Conservation (phyloP, 2,113 vertebrate species). For the Malurus melanocephalus region DNA sequence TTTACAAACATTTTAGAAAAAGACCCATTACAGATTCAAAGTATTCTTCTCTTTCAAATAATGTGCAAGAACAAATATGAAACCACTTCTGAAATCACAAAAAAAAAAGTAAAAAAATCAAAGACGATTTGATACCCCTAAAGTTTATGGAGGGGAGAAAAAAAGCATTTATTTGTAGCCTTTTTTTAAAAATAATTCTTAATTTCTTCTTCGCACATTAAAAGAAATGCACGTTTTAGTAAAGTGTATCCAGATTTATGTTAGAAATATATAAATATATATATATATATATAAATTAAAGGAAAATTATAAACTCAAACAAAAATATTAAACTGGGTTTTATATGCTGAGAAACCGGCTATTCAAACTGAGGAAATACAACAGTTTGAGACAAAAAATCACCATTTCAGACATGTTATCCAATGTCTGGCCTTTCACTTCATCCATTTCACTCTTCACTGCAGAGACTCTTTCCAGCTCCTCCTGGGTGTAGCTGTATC, state of each 20-base stretch:
- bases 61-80: not conserved
- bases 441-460: slow-evolving; percentile 93
- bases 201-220: not conserved
- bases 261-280: not conserved
- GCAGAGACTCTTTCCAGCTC: slow-evolving; percentile 92
- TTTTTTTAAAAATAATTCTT: not conserved
- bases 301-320: not conserved
- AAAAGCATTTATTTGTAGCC: not conserved
- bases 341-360: not conserved
- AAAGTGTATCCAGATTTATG: not conserved
- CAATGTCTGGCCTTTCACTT: slow-evolving; percentile 89
- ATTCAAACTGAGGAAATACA: not conserved
- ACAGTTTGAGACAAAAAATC: not conserved
- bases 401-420: slow-evolving; percentile 98
- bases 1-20: not conserved
- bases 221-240: not conserved
- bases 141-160: not conserved
- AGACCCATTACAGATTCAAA: not conserved
- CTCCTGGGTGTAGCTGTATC: slow-evolving; percentile 92
- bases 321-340: not conserved
- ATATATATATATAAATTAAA: not conserved
- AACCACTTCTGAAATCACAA: not conserved
- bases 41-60: not conserved
- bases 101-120: not conserved
- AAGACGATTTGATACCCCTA: not conserved